phyloP scores from a whole-genome alignment of 2,113 vertebrate genomes.

The Falcunculus frontatus region DNA sequence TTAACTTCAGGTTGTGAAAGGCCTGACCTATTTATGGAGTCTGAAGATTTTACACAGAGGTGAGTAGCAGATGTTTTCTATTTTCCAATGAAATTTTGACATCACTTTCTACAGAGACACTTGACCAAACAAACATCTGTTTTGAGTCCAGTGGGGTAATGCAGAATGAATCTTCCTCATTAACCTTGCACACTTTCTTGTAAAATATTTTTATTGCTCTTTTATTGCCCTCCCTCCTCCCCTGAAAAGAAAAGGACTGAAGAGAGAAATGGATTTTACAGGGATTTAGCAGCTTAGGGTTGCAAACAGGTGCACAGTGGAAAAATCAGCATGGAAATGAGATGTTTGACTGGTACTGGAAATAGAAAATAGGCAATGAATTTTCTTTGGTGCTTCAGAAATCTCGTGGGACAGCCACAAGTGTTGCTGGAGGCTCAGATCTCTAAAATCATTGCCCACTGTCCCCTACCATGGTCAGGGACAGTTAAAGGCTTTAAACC shows the following conservation, averaged over 20 bases:
- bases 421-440: background rate
- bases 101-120: background rate
- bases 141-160: background rate
- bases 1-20: conserved; percentile 89
- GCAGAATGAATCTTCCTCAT: background rate
- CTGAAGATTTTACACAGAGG: conserved; percentile 98
- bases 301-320: background rate
- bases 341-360: background rate
- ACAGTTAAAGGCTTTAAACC: background rate
- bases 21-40: conserved; percentile 96
- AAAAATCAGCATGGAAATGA: background rate
- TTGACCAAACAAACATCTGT: background rate
- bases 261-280: background rate
- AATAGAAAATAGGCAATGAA: background rate
- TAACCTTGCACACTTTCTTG: background rate
- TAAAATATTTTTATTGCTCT: background rate
- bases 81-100: background rate
- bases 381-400: background rate
- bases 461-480: background rate
- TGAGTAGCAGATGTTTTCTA: conserved; percentile 65
- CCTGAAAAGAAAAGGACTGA: background rate
- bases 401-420: background rate
- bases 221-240: background rate
- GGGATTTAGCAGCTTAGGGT: background rate
- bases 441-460: background rate